phyloP scores from a whole-genome alignment of 2,888 invertebrate genomes.

The Acanthosepion lycidas region DNA sequence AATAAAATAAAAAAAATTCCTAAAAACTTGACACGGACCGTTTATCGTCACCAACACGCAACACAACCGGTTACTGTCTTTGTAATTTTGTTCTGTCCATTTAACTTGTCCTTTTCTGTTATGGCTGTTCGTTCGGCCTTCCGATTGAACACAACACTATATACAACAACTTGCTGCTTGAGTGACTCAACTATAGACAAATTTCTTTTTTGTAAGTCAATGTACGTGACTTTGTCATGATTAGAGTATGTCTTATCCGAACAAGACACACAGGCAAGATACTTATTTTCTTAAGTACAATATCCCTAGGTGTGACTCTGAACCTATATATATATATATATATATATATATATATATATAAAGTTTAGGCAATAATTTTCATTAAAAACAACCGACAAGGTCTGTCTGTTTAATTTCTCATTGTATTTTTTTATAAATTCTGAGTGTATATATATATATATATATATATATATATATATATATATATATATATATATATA shows the following conservation, averaged over 20 bases:
- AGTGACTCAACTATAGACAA: not conserved
- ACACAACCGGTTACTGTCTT: not conserved
- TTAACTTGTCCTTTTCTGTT: not conserved
- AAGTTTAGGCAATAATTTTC: too few relatives aligned
- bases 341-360: not conserved
- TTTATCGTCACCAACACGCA: not conserved
- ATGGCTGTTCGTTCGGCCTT: not conserved
- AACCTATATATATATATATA: not conserved
- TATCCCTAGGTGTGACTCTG: not conserved
- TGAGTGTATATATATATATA: too few relatives aligned
- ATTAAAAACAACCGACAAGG: too few relatives aligned
- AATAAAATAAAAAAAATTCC: too few relatives aligned
- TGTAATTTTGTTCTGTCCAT: not conserved
- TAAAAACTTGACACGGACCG: not conserved
- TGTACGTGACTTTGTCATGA: conserved; percentile 17
- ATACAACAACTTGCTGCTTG: not conserved
- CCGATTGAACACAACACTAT: not conserved
- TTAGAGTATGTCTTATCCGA: not conserved
- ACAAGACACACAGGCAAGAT: not conserved
- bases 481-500: too few relatives aligned
- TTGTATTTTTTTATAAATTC: too few relatives aligned
- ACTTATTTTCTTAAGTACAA: not conserved
- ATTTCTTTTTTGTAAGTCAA: not conserved
- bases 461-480: too few relatives aligned
- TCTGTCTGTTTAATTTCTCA: too few relatives aligned